Evolutionary conservation across 2,888 invertebrate genomes (phyloP).

Genomic region (Tetranychus truncatus): DNA sequence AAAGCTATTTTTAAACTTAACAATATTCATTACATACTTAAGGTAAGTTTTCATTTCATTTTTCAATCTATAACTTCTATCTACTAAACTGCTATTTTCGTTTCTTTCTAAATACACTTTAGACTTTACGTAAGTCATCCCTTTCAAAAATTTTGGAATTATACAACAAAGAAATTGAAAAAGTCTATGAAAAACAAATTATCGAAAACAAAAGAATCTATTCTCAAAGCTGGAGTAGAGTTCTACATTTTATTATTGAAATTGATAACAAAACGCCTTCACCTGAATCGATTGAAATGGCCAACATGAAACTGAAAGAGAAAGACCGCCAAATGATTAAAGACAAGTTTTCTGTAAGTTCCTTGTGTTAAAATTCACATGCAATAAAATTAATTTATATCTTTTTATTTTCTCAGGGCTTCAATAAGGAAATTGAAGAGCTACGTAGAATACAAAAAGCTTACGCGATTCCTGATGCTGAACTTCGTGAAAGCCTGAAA

Average conservation of each 20-base stretch:
- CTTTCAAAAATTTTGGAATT: constrained; percentile 54
- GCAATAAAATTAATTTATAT: constrained; percentile 12
- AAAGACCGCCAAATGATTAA: constrained; percentile 67
- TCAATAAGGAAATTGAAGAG: constrained; percentile 90
- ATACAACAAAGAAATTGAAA: constrained; percentile 61
- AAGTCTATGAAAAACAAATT: constrained; percentile 67
- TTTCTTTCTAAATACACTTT: neutral
- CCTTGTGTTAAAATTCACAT: neutral
- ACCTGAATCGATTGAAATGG: constrained; percentile 12
- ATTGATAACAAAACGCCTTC: constrained; percentile 35
- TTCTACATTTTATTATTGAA: constrained; percentile 52
- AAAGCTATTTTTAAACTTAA: constrained; percentile 74
- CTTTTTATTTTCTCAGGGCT: constrained; percentile 44
- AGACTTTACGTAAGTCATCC: constrained; percentile 36
- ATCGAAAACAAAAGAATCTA: constrained; percentile 60
- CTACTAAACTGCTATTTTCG: neutral
- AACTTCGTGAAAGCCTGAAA: constrained; percentile 66
- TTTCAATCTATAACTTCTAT: neutral
- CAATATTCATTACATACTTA: constrained; percentile 84
- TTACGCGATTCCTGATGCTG: constrained; percentile 81
- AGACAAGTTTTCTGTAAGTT: constrained; percentile 63
- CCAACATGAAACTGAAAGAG: constrained; percentile 50
- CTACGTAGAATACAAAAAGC: constrained; percentile 61
- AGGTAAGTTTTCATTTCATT: constrained; percentile 36
- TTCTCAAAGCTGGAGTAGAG: constrained; percentile 54